Percentiles rank a stretch among this genome's conserved stretches.
These are phyloP conservation scores for fruit fly (Drosophila melanogaster) DNA, from an alignment of 1,140 invertebrate species.

Conservation along the genomic window DNA sequence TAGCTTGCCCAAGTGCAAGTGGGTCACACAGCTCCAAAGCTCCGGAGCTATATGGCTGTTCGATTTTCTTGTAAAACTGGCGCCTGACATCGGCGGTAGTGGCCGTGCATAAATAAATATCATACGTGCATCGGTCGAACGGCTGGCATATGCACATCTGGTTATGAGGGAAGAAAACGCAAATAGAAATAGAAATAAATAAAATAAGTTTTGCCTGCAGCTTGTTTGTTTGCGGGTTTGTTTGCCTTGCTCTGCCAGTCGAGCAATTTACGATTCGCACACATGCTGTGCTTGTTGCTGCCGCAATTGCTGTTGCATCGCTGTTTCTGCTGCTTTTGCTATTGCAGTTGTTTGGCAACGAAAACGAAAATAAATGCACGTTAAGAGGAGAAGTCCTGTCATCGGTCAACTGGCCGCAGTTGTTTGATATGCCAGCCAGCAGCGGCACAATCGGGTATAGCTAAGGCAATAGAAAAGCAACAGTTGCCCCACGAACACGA, in stretches of 20 bases:
- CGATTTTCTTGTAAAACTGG: slow-evolving; percentile 61
- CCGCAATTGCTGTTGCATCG: slow-evolving; percentile 27
- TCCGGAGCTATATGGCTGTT: slow-evolving; percentile 38
- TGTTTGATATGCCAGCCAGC: slow-evolving; percentile 68
- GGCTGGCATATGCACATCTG: slow-evolving; percentile 33
- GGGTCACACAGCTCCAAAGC: slow-evolving; percentile 54
- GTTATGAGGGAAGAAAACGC: slow-evolving; percentile 65
- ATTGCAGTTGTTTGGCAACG: slow-evolving; percentile 52
- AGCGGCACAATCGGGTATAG: slow-evolving; percentile 2
- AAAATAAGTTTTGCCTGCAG: slow-evolving; percentile 62
- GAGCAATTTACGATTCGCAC: slow-evolving; percentile 79
- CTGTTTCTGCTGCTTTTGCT: slow-evolving; percentile 3
- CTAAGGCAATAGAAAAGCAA: slow-evolving; percentile 36
- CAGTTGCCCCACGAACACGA: slow-evolving; percentile 55
- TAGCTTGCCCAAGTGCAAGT: slow-evolving; percentile 56
- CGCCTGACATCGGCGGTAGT: slow-evolving; percentile 43
- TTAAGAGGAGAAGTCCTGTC: slow-evolving; percentile 68
- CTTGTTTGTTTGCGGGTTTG: slow-evolving; percentile 67
- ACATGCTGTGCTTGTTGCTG: slow-evolving; percentile 65
- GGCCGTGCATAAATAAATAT: slow-evolving; percentile 72
- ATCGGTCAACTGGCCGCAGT: slow-evolving; percentile 74
- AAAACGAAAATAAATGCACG: slow-evolving; percentile 81
- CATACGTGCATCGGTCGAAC: slow-evolving; percentile 43
- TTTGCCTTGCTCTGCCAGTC: slow-evolving; percentile 59
- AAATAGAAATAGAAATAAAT: slow-evolving; percentile 67